Base-by-base conservation (phyloP, 1,140 invertebrate species). In the Dinoponera quadriceps region DNA sequence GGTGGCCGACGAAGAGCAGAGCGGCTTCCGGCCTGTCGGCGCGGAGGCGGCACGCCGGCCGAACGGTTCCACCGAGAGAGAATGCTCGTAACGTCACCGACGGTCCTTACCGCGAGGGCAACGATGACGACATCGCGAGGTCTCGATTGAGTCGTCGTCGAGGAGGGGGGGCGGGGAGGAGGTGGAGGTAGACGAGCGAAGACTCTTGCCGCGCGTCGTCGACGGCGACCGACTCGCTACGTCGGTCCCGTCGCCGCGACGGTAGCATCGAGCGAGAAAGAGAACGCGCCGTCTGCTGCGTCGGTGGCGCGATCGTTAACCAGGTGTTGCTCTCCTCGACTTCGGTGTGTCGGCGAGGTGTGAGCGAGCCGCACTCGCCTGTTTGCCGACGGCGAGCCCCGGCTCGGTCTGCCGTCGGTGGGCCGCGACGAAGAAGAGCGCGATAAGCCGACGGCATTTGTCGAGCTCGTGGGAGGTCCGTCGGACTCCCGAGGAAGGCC, bases 191-290 rank as follows among this genome's bases (percentile, higher is more conserved):
- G 9, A 44, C 38, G 11, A 44, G 38, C 38, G 3, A 11, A 44
- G 38, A 5, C 38, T 7, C 7, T 44, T 44, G 4, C 38, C 27
- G 33, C 25, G 22, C 66, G 66, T 72, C 74, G 69, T 65, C 62
- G 57, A 33, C 85, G 75, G 68, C 60, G 73, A 71, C 63, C 82
- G 82, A 83, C 65, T 66, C 66, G 59, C 29, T 73, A 48, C 83
- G 54, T 87, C 86, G 74, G 81, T 74, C 66, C 62, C 81, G 68
- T 83, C 86, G 82, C 68, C 77, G 57, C 73, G 74, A 88, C 83
- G 83, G 72, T 63, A 44, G 74, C 48, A 44, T 33, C 49, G 68
- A n/a, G 44, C 54, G 66, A 25, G 25, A 20, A n/a, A 5, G n/a
- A 57, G 55, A n/a, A 48, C 78, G 78, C 73, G 68, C 68, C 27